Evolutionary conservation across 2,797 vertebrate species (phyloP), one percentile per base, ranked within the genome.

Genomic region (Salarias fasciatus): DNA sequence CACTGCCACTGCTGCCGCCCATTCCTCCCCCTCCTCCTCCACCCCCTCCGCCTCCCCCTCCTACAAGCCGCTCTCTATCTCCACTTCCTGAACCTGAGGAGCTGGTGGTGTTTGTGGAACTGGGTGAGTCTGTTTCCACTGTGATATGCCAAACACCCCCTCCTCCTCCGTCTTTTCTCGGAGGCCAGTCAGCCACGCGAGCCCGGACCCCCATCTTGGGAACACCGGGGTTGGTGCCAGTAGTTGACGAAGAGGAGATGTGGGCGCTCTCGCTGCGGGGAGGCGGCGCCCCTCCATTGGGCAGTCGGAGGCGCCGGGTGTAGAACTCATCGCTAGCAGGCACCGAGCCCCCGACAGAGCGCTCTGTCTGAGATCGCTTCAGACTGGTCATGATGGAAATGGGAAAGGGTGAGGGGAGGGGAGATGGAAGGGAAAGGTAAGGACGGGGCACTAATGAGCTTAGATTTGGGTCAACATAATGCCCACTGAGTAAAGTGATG

Each of bases 121-220:
- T 91, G n/a, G 93, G 92, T 0, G 93, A 91, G 68, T 94, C 93
- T 0, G 92, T 89, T 80, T 94, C 93, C 69, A 94, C 92, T 0
- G 92, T 94, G 52, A 94, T 93, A 58, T 94, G 93, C 93, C 93
- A 94, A 50, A 94, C 79, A 36, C 77, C 89, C 2, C 87, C 91
- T 29, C 86, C 90, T 44, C 88, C 85, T 0, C 92, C 92, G 59
- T 99, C 98, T 89, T 99, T 99, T 75, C 96, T 93, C 0, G 98
- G 98, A 12, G 98, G 98, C 98, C 97, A 99, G 68, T 99, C 98
- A 0, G 98, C 97, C 72, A 99, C 98, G 43, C 97, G 93, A 69
- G 98, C 98, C 72, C 98, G 93, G 18, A 99, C 98, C 2, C 98
- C 98, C 98, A 99, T 99, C 78, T 99, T 99, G 31, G 98, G 98